Conservation (phyloP, 2,888 invertebrate genomes). For the Clostera curtula region DNA sequence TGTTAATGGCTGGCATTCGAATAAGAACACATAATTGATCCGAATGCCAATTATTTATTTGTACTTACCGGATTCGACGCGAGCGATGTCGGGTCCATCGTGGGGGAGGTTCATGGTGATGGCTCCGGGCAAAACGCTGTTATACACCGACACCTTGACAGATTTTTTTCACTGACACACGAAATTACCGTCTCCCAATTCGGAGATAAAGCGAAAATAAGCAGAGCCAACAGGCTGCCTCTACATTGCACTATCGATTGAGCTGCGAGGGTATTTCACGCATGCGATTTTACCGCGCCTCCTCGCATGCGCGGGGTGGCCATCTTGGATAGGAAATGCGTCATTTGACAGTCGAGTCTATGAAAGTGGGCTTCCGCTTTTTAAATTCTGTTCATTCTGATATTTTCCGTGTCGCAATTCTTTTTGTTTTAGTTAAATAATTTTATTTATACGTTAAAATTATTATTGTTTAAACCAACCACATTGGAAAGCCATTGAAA, state of each 20-base stretch:
- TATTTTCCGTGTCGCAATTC: too few species aligned
- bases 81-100: constrained; percentile 76
- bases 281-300: constrained; percentile 31
- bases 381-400: too few species aligned
- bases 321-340: constrained; percentile 49
- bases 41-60: constrained; percentile 24
- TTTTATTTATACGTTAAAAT: too few species aligned
- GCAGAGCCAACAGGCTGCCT: constrained; percentile 66
- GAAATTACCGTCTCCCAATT: constrained; percentile 32
- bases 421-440: too few species aligned
- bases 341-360: constrained; percentile 57
- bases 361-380: constrained; percentile 24
- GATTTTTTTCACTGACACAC: constrained; percentile 31
- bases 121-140: constrained; percentile 59
- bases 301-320: constrained; percentile 26
- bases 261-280: constrained; percentile 35
- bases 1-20: too few species aligned
- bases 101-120: constrained; percentile 70
- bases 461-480: too few species aligned
- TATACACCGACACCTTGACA: constrained; percentile 64
- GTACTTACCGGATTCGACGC: constrained; percentile 68
- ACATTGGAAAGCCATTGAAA: too few species aligned
- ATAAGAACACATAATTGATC: too few species aligned
- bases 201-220: constrained; percentile 37
- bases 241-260: constrained; percentile 64